These are phyloP conservation scores for Therioaphis trifolii DNA, from an alignment of 2,888 invertebrate genomes.

Conservation along the genomic window DNA sequence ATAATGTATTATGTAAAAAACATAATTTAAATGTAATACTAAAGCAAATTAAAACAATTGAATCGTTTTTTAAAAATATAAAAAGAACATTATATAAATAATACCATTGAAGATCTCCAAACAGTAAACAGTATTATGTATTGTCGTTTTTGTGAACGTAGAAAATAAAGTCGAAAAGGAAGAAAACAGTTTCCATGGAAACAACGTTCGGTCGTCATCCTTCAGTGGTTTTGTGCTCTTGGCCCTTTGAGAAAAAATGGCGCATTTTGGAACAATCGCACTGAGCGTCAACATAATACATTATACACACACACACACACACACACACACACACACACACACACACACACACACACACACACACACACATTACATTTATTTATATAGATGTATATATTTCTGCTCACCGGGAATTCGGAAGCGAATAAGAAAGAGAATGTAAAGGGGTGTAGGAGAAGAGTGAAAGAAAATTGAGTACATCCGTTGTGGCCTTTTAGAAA, in stretches of 20 bases:
- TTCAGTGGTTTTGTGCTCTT: slow-evolving; percentile 60
- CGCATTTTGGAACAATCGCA: slow-evolving; percentile 46
- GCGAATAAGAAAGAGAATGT: slow-evolving; percentile 40
- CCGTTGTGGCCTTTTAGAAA: slow-evolving; percentile 51
- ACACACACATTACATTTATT: background rate
- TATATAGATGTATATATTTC: slow-evolving; percentile 12
- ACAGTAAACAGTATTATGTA: slow-evolving; percentile 19
- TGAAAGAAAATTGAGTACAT: slow-evolving; percentile 58
- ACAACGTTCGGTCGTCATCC: slow-evolving; percentile 52
- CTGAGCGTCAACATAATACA: slow-evolving; percentile 44
- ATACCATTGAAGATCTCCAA: slow-evolving; percentile 31
- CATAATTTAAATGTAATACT: too few species aligned
- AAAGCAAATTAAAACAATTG: background rate
- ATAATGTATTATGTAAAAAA: too few species aligned
- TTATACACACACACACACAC: slow-evolving; percentile 3
- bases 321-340: too few species aligned
- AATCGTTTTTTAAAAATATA: background rate
- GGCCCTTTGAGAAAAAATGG: slow-evolving; percentile 50
- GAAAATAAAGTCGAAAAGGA: slow-evolving; percentile 41
- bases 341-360: too few species aligned
- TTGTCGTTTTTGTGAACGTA: slow-evolving; percentile 18
- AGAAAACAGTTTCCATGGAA: slow-evolving; percentile 60
- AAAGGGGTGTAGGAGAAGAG: slow-evolving; percentile 33
- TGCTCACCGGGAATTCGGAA: slow-evolving; percentile 51
- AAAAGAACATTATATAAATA: background rate